Evolutionary conservation across 1,140 invertebrate species (phyloP).

Genomic region (Bicyclus anynana): DNA sequence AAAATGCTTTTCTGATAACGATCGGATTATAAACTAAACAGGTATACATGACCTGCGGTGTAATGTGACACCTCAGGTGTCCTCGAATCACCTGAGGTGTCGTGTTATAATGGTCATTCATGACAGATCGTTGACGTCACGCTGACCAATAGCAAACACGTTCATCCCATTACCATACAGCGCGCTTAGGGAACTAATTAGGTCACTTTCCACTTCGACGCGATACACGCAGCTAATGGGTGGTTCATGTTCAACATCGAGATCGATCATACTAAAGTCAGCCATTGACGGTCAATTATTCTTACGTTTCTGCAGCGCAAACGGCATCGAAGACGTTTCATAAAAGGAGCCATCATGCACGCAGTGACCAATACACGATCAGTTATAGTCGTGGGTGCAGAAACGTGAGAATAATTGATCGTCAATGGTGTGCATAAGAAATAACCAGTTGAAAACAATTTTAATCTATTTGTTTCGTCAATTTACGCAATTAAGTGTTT

Average conservation of each 20-base stretch:
- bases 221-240: constrained; percentile 1
- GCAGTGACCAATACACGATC: too few species aligned
- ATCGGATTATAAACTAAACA: background rate
- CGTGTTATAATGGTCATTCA: background rate
- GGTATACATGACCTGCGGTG: background rate
- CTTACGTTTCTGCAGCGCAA: too few species aligned
- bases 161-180: constrained; percentile 6
- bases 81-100: background rate
- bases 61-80: too few species aligned
- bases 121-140: background rate
- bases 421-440: too few species aligned
- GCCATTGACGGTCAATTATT: too few species aligned
- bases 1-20: background rate
- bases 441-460: too few species aligned
- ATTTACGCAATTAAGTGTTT: too few species aligned
- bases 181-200: constrained; percentile 20
- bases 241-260: background rate
- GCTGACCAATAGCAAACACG: background rate
- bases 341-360: too few species aligned
- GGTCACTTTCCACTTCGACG: constrained; percentile 15
- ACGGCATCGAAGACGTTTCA: too few species aligned
- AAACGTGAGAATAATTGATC: too few species aligned
- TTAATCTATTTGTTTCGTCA: too few species aligned
- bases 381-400: too few species aligned
- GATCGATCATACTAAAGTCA: background rate